Evolutionary conservation across 2,888 invertebrate species (phyloP).

Genomic region (Atrina japonica): DNA sequence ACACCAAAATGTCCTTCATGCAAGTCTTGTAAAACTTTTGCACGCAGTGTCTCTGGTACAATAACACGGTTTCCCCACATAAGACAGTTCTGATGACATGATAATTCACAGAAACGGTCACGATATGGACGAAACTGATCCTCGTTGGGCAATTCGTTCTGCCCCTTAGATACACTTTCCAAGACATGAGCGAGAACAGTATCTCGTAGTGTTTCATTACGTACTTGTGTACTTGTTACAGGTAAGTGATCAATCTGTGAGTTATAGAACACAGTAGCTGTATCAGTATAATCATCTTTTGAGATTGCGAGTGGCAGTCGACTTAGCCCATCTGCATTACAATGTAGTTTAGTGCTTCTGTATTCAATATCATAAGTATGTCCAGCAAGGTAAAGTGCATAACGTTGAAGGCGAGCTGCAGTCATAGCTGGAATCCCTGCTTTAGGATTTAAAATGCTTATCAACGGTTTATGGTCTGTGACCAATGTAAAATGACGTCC

Average conservation of each 20-base stretch:
- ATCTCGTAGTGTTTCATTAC: constrained; percentile 9
- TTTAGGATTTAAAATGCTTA: constrained; percentile 74
- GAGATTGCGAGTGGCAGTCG: constrained; percentile 50
- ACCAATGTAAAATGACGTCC: constrained; percentile 60
- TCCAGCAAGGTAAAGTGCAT: constrained; percentile 69
- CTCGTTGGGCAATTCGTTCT: neutral
- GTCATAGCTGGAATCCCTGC: constrained; percentile 63
- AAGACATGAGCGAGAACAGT: constrained; percentile 13
- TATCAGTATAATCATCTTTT: constrained; percentile 13
- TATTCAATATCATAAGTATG: constrained; percentile 75
- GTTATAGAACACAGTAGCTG: constrained; percentile 30
- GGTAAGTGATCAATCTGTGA: constrained; percentile 41
- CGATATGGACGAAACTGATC: constrained; percentile 10
- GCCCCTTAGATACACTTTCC: neutral
- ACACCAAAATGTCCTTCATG: constrained; percentile 40
- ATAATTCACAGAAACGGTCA: constrained; percentile 12
- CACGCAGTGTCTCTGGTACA: constrained; percentile 5
- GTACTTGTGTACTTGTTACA: constrained; percentile 34
- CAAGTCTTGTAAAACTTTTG: constrained; percentile 11
- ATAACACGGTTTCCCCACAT: constrained; percentile 36
- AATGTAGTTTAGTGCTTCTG: constrained; percentile 62
- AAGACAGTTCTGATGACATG: constrained; percentile 17
- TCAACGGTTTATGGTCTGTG: constrained; percentile 80
- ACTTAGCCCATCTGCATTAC: constrained; percentile 74
- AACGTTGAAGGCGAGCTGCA: constrained; percentile 68